Percentiles rank a stretch among this genome's conserved stretches.
These are phyloP conservation scores for Hydrotaea diabolus DNA, from an alignment of 2,888 invertebrate genomes.

Conservation along the genomic window DNA sequence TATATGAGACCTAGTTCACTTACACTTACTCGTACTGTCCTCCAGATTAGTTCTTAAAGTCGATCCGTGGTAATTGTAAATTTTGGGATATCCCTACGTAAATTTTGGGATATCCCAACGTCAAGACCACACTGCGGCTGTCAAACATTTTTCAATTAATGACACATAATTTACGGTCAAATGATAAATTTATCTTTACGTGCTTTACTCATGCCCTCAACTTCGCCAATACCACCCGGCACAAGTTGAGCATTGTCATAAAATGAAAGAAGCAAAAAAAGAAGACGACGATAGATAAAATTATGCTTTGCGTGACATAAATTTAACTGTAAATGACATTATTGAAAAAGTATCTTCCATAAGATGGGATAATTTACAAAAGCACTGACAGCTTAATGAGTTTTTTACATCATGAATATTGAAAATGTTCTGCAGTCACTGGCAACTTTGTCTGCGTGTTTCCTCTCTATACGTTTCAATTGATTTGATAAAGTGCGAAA, in stretches of 20 bases:
- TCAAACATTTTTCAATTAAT: conserved; percentile 30
- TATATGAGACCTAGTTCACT: too few relatives aligned
- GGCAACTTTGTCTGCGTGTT: neutral
- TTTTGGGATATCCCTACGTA: too few relatives aligned
- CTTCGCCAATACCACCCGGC: neutral
- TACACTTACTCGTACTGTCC: too few relatives aligned
- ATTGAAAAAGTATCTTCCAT: conserved; percentile 20
- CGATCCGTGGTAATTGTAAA: too few relatives aligned
- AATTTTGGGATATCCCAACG: too few relatives aligned
- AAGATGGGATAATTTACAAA: conserved; percentile 26
- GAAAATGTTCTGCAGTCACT: neutral
- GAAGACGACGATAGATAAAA: neutral
- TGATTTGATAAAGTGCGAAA: neutral
- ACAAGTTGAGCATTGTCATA: neutral
- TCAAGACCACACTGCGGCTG: neutral
- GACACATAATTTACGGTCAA: conserved; percentile 38
- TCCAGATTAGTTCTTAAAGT: too few relatives aligned
- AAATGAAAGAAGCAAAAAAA: neutral
- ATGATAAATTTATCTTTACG: conserved; percentile 42
- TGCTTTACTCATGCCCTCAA: neutral
- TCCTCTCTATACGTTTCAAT: neutral
- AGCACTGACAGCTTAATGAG: conserved; percentile 42
- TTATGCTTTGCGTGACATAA: conserved; percentile 11
- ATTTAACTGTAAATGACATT: conserved; percentile 23
- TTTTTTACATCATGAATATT: conserved; percentile 20